Percentiles rank a stretch among this genome's conserved stretches.
Evolutionary conservation across 1,140 invertebrate genomes (phyloP).

Genomic region (Brachystomella parvula): DNA sequence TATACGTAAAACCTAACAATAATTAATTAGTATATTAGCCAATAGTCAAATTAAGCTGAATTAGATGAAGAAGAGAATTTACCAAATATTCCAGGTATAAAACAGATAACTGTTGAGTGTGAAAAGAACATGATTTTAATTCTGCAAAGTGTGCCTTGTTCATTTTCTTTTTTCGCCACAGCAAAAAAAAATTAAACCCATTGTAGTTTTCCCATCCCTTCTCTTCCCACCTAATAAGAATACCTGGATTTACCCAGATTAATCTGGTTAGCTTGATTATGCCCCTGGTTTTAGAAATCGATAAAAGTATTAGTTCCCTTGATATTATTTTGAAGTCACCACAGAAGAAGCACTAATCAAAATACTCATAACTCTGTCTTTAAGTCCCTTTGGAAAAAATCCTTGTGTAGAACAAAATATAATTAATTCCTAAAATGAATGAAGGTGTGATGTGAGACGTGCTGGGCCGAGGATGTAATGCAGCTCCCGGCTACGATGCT

Average conservation of each 20-base stretch:
- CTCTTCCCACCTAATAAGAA: background rate
- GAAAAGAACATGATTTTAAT: background rate
- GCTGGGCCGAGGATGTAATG: background rate
- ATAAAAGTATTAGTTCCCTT: background rate
- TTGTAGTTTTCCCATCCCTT: background rate
- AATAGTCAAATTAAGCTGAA: background rate
- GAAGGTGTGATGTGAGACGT: background rate
- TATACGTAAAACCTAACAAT: background rate
- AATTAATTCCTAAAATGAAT: background rate
- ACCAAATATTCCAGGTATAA: no score
- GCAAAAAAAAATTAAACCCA: background rate
- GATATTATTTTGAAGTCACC: background rate
- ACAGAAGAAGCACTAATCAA: no score
- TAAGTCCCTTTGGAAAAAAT: background rate
- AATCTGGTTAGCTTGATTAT: no score
- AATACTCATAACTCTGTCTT: background rate
- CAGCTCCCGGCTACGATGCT: background rate
- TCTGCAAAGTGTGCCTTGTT: background rate
- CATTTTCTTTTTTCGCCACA: background rate
- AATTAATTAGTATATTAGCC: background rate
- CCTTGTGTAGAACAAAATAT: background rate
- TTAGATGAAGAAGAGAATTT: background rate
- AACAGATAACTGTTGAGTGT: no score
- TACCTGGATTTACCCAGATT: background rate
- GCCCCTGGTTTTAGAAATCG: no score